Base-by-base conservation (phyloP, 2,888 invertebrate genomes). In the Tetheella fluctuosa region DNA sequence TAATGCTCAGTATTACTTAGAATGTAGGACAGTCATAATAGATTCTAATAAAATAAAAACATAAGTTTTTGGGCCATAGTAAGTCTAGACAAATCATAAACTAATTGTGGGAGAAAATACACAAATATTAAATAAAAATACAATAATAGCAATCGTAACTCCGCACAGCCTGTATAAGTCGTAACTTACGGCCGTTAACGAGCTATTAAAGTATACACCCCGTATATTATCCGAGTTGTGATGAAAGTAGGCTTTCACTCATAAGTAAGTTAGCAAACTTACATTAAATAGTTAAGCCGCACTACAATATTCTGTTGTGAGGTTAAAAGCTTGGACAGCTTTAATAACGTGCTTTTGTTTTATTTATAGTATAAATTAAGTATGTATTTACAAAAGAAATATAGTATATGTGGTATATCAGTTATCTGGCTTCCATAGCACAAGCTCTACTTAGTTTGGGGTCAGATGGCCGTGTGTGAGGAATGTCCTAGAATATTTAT, bases 191-290 rank as follows among this genome's bases (percentile, higher is more conserved):
- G 48, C 48, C 20, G 48, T 48, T 48, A 20, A 48, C 48, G 48
- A 48, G 48, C 48, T 48, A 48, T 48, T 48, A 48, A 48, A 48
- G 48, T 20, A 48, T 48, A 48, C 48, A 48, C 48, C 39, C 48
- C 10, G 48, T 48, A 48, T 20, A 48, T 48, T 20, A 48, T 20
- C 48, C 48, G 10, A 2, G n/a, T n/a, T 20, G 20, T 48, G 10
- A 48, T 20, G 20, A 48, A 20, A 48, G 48, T 48, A 48, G 48
- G 48, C 39, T 39, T 17, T 48, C 20, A 48, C 20, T 20, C n/a
- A 17, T 48, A 17, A 20, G 48, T n/a, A 10, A 48, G 48, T 48
- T 48, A 17, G 17, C 20, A 48, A 48, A 48, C 48, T 48, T 8
- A 42, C 17, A 17, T 42, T 7, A 42, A 39, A 42, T 42, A 7